Base-by-base conservation (phyloP, 2,888 invertebrate species). In the Spilarctia lutea region DNA sequence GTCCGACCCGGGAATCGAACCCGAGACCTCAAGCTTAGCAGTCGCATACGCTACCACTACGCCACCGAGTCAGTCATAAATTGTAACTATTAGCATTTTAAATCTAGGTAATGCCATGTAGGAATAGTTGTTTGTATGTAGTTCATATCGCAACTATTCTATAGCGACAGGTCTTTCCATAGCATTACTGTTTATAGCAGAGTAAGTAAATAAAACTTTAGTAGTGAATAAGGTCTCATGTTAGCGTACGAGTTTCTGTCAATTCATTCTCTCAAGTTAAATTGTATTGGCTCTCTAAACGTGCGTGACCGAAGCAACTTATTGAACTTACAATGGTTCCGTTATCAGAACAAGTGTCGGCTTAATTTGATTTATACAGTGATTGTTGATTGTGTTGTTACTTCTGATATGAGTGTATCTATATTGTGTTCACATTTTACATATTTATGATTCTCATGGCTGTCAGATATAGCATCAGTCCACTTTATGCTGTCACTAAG, bases 211-310 rank as follows among this genome's bases (percentile, higher is more conserved):
- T 81, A 83, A 77, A 84, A 86, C 81, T 85, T 84, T 75, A 73
- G 79, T 80, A 76, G 80, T 85, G 85, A 80, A 63, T 63, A 63
- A 63, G 27, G 86, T 85, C 77, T 77, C 76, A 77, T 73, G 79
- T 80, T 83, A 83, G 76, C 71, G 77, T 72, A 68, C 56, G 76
- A 85, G 86, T 85, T 84, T 79, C 76, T 76, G 78, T 77, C 65
- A 76, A 71, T 69, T 72, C 27, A 84, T 86, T 82, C 81, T 83
- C 83, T 84, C 81, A 82, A 86, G 86, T 89, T 89, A 87, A 89
- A 90, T 89, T 88, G 84, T 87, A 87, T 89, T 86, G 88, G 83
- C 86, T 86, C 78, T 81, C 77, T 80, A 73, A 77, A 84, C 79
- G 83, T 87, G 85, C 82, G 84, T 83, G 83, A 83, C 87, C 83